Conservation (phyloP, 1,140 invertebrate genomes). For the Ceratina japonica region DNA sequence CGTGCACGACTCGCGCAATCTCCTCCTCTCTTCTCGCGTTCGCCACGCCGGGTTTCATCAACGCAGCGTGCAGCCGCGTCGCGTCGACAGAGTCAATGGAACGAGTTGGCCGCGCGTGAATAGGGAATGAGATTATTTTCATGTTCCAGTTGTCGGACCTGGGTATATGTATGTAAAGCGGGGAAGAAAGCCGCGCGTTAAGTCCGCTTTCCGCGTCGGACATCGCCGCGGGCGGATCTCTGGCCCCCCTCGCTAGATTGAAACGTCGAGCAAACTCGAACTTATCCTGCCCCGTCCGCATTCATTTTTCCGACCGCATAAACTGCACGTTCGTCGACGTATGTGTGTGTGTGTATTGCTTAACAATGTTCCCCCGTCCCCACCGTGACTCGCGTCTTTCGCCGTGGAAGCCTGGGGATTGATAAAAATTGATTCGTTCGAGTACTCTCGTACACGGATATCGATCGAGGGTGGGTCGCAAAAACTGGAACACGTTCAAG, state of each 20-base stretch:
- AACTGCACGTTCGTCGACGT: background rate
- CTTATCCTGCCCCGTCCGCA: constrained; percentile 17
- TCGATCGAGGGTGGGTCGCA: background rate
- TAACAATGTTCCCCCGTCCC: too few species aligned
- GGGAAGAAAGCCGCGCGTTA: constrained; percentile 5
- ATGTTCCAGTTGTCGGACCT: constrained; percentile 10
- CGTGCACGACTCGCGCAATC: constrained; percentile 14
- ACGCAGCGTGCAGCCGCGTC: constrained; percentile 1
- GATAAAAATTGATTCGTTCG: too few species aligned
- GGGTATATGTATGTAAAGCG: background rate
- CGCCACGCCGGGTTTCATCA: constrained; percentile 5
- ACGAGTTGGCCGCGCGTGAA: constrained; percentile 29
- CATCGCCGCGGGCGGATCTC: background rate
- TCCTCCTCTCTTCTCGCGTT: constrained; percentile 8
- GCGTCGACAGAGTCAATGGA: constrained; percentile 41
- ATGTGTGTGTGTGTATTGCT: too few species aligned
- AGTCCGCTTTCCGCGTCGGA: constrained; percentile 11
- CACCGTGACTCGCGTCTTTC: background rate
- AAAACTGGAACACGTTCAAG: constrained; percentile 44
- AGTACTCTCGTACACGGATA: too few species aligned
- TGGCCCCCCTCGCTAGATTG: constrained; percentile 21
- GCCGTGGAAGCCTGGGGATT: too few species aligned
- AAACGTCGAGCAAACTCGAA: constrained; percentile 41
- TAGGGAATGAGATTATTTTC: constrained; percentile 51
- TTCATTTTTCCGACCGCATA: background rate